Percentiles rank a stretch among this genome's conserved stretches.
Conservation (phyloP, 2,113 vertebrate genomes). For the Python bivittatus region DNA sequence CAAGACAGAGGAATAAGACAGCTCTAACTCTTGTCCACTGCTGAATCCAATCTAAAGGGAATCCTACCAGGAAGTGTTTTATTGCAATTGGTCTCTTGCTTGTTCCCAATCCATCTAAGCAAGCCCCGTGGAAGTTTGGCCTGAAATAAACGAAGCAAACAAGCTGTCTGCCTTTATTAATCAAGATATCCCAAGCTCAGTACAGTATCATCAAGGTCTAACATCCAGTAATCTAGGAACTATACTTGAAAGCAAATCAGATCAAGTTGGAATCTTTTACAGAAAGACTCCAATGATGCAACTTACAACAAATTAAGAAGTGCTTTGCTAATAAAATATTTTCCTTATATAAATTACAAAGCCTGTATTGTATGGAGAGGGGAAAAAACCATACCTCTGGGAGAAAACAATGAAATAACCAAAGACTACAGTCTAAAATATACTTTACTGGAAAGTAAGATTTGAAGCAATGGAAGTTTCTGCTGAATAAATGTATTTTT, state of each 20-base stretch:
- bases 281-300: not conserved
- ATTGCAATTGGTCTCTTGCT: not conserved
- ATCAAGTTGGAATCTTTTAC: not conserved
- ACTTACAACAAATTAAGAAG: not conserved
- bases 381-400: not conserved
- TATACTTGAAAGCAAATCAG: not conserved
- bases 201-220: not conserved
- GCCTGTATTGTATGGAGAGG: not conserved
- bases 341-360: not conserved
- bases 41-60: not conserved
- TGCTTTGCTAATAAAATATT: not conserved
- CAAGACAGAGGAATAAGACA: no score
- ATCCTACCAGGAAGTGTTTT: not conserved
- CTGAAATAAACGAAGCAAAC: constrained; percentile 68
- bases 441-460: not conserved
- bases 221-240: constrained; percentile 14
- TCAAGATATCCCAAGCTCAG: constrained; percentile 1
- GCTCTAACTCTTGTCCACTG: not conserved
- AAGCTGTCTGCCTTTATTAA: not conserved
- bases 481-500: not conserved
- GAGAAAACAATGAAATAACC: not conserved
- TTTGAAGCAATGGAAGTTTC: not conserved
- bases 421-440: not conserved
- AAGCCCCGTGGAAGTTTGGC: constrained; percentile 90
- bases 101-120: not conserved